phyloP scores from a whole-genome alignment of 2,797 vertebrate genomes.

The Steatocranus sp. region DNA sequence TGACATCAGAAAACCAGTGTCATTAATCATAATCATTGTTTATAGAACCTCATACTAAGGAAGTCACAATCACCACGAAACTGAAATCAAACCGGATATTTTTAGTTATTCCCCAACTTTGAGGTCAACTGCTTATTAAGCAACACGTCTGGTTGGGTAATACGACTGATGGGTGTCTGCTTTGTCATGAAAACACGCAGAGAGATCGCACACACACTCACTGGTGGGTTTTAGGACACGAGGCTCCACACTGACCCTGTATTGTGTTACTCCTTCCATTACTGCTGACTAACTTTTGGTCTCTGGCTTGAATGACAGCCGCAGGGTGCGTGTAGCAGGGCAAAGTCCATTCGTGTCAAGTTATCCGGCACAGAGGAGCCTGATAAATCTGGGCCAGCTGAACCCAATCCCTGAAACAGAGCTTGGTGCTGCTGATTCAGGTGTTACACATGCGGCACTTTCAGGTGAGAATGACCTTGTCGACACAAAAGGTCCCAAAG shows the following conservation, averaged over 20 bases:
- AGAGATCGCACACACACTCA: background rate
- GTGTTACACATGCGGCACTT: slow-evolving; percentile 37
- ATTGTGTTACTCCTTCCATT: slow-evolving; percentile 65
- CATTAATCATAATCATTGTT: background rate
- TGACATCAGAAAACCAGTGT: background rate
- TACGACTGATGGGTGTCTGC: slow-evolving; percentile 25
- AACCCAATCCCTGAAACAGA: slow-evolving; percentile 71
- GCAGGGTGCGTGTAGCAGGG: background rate
- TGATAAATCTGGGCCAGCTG: slow-evolving; percentile 63
- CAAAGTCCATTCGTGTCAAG: slow-evolving; percentile 50
- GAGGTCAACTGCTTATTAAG: background rate
- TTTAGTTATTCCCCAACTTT: background rate
- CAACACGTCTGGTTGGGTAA: slow-evolving; percentile 39
- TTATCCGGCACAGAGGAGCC: slow-evolving; percentile 58
- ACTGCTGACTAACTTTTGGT: slow-evolving; percentile 68
- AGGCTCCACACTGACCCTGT: slow-evolving; percentile 40
- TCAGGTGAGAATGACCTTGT: slow-evolving; percentile 31
- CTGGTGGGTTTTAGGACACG: slow-evolving; percentile 24
- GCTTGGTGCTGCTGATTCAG: slow-evolving; percentile 37
- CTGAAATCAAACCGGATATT: background rate
- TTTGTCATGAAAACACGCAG: slow-evolving; percentile 33
- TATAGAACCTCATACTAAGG: background rate
- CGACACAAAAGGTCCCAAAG: background rate
- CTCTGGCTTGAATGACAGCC: slow-evolving; percentile 57
- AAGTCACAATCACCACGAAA: rapidly evolving